Evolutionary conservation across 2,797 vertebrate genomes (phyloP).

Genomic region (Cuculus canorus): DNA sequence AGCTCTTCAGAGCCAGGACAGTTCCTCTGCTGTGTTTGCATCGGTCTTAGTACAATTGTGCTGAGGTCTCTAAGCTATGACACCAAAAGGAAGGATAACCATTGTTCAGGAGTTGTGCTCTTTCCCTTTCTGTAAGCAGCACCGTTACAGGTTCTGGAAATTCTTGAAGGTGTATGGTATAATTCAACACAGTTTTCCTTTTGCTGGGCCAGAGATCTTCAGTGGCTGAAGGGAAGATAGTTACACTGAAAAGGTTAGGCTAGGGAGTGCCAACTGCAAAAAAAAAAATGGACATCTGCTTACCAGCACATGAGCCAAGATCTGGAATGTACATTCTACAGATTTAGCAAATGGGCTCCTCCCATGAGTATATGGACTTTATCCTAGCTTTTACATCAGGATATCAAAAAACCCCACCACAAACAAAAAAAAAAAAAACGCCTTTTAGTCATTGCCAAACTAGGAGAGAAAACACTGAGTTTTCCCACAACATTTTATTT

Average conservation of each 20-base stretch:
- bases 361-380: neutral
- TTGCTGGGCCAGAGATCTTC: neutral
- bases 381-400: neutral
- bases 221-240: neutral
- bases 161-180: too few species aligned
- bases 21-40: neutral
- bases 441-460: slow-evolving; percentile 18
- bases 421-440: too few species aligned
- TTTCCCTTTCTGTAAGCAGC: neutral
- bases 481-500: neutral
- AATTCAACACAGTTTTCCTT: too few species aligned
- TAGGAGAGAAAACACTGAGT: neutral
- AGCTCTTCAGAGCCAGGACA: neutral
- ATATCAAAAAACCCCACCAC: neutral
- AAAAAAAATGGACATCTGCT: neutral
- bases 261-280: neutral
- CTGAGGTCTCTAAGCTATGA: neutral
- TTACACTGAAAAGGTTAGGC: neutral
- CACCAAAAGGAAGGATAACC: neutral
- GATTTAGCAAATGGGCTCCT: neutral
- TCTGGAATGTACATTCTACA: neutral
- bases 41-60: neutral
- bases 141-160: neutral
- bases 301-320: neutral
- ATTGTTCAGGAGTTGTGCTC: neutral